Evolutionary conservation across 2,888 invertebrate genomes (phyloP).

Genomic region (Zygothrica quintamaculata): DNA sequence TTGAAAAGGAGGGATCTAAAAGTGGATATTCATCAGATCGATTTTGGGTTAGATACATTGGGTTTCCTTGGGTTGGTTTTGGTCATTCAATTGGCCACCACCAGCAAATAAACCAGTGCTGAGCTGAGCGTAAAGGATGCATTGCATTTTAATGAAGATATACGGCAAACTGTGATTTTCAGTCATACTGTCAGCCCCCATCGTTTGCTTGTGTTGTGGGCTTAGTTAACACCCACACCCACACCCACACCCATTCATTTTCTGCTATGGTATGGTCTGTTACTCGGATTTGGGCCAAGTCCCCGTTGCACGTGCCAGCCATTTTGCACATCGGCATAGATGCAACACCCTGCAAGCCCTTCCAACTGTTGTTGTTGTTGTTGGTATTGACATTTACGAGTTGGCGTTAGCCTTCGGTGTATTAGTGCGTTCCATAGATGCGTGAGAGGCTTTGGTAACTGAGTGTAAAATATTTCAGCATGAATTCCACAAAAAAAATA

Average conservation of each 20-base stretch:
- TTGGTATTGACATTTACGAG: conserved; percentile 50
- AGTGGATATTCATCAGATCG: conserved; percentile 27
- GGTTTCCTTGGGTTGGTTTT: conserved; percentile 3
- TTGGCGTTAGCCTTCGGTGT: conserved; percentile 25
- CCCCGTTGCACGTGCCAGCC: conserved; percentile 45
- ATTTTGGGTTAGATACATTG: conserved; percentile 20
- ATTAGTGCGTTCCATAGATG: conserved; percentile 8
- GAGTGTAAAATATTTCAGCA: conserved; percentile 39
- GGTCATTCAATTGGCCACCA: conserved; percentile 45
- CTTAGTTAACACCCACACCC: conserved; percentile 60
- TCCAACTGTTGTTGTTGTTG: no score
- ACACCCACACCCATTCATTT: no score
- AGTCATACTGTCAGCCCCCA: conserved; percentile 49
- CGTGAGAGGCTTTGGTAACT: conserved; percentile 19
- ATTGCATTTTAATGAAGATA: conserved; percentile 80
- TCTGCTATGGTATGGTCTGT: conserved; percentile 18
- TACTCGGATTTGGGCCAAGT: conserved; percentile 31
- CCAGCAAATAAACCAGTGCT: no score
- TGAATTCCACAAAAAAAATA: no score
- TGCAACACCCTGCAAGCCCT: neutral
- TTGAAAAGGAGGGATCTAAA: neutral
- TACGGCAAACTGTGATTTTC: conserved; percentile 43
- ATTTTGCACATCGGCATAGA: conserved; percentile 40
- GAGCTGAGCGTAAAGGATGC: conserved; percentile 54
- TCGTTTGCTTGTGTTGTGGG: conserved; percentile 37